Conservation (phyloP, 2,888 invertebrate genomes). For the Drosophila gaucha region DNA sequence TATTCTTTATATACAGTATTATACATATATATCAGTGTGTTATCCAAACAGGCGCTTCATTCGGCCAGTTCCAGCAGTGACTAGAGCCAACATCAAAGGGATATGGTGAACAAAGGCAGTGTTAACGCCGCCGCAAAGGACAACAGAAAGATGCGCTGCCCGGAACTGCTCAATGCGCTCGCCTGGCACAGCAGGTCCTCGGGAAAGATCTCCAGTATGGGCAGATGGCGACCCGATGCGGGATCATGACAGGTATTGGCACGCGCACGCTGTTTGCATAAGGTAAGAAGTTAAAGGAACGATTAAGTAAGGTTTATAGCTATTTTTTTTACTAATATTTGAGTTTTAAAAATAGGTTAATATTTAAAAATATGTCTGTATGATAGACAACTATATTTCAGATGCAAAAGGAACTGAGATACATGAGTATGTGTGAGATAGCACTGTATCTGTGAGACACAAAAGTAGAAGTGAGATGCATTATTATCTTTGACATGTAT, state of each 20-base stretch:
- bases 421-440: too few relatives aligned
- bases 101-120: slow-evolving; percentile 77
- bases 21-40: slow-evolving; percentile 48
- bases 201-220: slow-evolving; percentile 90
- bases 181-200: slow-evolving; percentile 94
- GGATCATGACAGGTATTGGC: slow-evolving; percentile 90
- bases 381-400: background rate
- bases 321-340: too few relatives aligned
- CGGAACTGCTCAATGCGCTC: slow-evolving; percentile 91
- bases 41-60: slow-evolving; percentile 17
- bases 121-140: slow-evolving; percentile 81
- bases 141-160: slow-evolving; percentile 83
- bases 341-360: too few relatives aligned
- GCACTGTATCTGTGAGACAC: background rate
- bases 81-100: slow-evolving; percentile 79
- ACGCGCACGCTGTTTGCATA: slow-evolving; percentile 85
- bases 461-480: too few relatives aligned
- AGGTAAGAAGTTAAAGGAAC: background rate
- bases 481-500: too few relatives aligned
- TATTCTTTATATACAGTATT: slow-evolving; percentile 61
- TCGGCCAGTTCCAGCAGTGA: slow-evolving; percentile 42
- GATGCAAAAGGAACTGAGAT: background rate
- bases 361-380: background rate
- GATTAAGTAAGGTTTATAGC: too few relatives aligned
- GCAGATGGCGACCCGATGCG: slow-evolving; percentile 87